Percentiles rank a stretch among this genome's conserved stretches.
These are phyloP conservation scores for Sebastes matsubarae DNA, from an alignment of 2,797 vertebrate species.

Conservation along the genomic window DNA sequence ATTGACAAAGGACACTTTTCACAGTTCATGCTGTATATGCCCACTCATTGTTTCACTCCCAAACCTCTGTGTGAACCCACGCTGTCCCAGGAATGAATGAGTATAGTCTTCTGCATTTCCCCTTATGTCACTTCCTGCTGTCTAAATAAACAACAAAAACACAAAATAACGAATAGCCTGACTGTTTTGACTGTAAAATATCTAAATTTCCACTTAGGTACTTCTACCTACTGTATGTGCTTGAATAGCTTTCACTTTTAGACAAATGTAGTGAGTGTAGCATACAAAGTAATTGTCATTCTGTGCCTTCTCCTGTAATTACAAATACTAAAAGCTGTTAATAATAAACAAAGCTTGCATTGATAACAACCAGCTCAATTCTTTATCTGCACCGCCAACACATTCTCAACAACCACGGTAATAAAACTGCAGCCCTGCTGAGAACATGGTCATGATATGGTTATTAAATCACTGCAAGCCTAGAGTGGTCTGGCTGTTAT, in stretches of 20 bases:
- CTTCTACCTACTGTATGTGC: background rate
- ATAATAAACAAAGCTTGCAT: background rate
- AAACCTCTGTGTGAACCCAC: background rate
- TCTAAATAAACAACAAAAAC: background rate
- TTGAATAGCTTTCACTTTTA: background rate
- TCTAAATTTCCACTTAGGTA: background rate
- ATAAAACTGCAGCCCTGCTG: background rate
- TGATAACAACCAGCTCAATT: background rate
- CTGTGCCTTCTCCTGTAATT: background rate
- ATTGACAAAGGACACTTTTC: background rate
- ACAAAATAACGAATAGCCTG: background rate
- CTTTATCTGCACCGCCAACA: background rate
- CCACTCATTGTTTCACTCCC: background rate
- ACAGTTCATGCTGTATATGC: background rate
- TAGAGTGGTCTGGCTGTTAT: background rate
- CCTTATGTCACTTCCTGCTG: background rate
- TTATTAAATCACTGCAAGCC: background rate
- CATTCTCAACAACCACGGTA: background rate
- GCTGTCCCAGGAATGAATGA: background rate
- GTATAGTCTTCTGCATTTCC: background rate
- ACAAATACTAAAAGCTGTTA: background rate
- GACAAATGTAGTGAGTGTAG: background rate
- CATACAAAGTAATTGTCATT: background rate
- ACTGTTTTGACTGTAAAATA: background rate
- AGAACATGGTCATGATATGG: background rate